Conservation (phyloP, 2,113 vertebrate species). For the Otis tarda region DNA sequence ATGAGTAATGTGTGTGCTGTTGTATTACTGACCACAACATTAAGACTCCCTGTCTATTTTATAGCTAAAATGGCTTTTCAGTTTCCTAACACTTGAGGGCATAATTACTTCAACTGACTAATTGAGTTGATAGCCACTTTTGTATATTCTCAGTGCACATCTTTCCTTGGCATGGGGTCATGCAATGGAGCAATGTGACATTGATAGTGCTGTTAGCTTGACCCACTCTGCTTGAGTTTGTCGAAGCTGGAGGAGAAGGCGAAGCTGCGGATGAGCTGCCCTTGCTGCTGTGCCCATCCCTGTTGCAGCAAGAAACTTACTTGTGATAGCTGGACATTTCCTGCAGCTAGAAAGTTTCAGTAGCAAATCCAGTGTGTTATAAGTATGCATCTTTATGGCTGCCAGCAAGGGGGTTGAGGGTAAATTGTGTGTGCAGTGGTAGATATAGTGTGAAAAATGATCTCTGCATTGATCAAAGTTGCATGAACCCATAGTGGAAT, state of each 20-base stretch:
- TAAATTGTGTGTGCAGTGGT: background rate
- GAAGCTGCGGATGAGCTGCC: background rate
- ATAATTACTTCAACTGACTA: conserved; percentile 28
- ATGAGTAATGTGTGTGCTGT: background rate
- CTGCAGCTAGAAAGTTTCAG: background rate
- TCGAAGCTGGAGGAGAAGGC: background rate
- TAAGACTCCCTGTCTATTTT: background rate
- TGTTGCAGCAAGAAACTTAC: background rate
- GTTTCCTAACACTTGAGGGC: conserved; percentile 33
- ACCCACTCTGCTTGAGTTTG: background rate
- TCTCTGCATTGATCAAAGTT: background rate
- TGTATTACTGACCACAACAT: background rate
- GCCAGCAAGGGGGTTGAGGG: background rate
- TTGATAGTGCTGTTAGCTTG: background rate
- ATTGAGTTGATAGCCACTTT: background rate
- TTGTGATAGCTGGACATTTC: background rate
- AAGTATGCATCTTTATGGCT: background rate
- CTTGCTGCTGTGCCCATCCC: background rate
- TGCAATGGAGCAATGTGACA: background rate
- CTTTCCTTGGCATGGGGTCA: background rate
- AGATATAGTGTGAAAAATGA: background rate
- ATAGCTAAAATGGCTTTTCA: conserved; percentile 19
- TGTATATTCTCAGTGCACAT: background rate
- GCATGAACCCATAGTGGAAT: background rate
- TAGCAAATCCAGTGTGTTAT: background rate